These are phyloP conservation scores for Hipparchia sbordonii DNA, from an alignment of 2,888 invertebrate species.

Conservation along the genomic window DNA sequence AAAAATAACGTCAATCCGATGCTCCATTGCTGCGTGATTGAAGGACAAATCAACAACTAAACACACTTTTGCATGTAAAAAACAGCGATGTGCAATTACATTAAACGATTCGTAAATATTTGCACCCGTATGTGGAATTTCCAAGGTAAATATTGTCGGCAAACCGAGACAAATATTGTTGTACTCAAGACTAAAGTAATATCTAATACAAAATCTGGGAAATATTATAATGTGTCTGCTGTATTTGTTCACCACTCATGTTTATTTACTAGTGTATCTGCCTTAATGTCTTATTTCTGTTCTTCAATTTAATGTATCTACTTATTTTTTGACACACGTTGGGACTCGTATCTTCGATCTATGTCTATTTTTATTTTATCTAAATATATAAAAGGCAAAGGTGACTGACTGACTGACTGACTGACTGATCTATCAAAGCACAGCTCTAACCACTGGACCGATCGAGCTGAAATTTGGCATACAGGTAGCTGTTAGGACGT, in stretches of 20 bases:
- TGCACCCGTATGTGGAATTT: not conserved
- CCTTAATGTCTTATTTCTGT: not conserved
- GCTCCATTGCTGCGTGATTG: too few relatives aligned
- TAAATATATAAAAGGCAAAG: too few relatives aligned
- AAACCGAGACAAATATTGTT: not conserved
- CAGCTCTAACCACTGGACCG: too few relatives aligned
- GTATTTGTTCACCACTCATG: constrained; percentile 6
- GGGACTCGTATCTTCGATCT: not conserved
- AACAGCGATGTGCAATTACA: too few relatives aligned
- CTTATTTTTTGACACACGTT: not conserved
- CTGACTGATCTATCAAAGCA: too few relatives aligned
- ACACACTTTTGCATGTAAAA: too few relatives aligned
- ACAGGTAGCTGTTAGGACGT: too few relatives aligned
- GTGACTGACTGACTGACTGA: too few relatives aligned
- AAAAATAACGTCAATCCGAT: too few relatives aligned
- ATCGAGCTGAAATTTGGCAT: too few relatives aligned
- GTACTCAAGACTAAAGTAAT: not conserved
- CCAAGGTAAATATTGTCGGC: constrained; percentile 1
- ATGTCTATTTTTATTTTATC: not conserved
- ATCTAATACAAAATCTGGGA: constrained; percentile 1
- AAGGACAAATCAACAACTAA: too few relatives aligned
- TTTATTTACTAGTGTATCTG: not conserved
- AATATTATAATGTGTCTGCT: not conserved
- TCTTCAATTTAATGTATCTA: not conserved
- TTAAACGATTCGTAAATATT: not conserved